phyloP scores from a whole-genome alignment of 2,113 vertebrate species.

The Monopterus albus region DNA sequence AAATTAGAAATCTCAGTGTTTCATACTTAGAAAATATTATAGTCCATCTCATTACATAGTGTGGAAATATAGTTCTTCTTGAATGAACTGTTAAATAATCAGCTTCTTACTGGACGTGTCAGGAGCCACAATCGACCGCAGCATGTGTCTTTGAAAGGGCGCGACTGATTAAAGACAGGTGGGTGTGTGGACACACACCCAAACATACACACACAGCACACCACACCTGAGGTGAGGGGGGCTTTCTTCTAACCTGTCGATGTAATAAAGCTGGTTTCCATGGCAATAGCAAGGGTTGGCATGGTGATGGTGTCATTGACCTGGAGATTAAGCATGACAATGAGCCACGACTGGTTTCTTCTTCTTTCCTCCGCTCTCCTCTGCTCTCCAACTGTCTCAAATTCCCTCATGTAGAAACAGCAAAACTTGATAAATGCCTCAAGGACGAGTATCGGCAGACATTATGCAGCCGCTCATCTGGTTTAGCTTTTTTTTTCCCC shows the following conservation, averaged over 20 bases:
- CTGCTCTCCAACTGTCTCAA: slow-evolving; percentile 38
- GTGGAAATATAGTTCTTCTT: no score
- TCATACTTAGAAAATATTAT: not conserved
- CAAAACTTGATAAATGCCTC: slow-evolving; percentile 55
- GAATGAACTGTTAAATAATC: not conserved
- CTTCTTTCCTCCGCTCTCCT: not conserved
- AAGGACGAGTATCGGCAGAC: slow-evolving; percentile 49
- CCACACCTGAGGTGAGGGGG: slow-evolving; percentile 59
- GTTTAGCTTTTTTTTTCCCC: slow-evolving; percentile 23
- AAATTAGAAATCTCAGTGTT: no score
- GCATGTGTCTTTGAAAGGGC: slow-evolving; percentile 39
- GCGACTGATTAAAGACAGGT: slow-evolving; percentile 48
- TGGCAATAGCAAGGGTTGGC: slow-evolving; percentile 74
- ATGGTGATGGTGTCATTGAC: slow-evolving; percentile 80
- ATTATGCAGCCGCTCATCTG: slow-evolving; percentile 1
- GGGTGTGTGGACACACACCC: slow-evolving; percentile 26
- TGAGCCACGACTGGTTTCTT: slow-evolving; percentile 54
- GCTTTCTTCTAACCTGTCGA: slow-evolving; percentile 56
- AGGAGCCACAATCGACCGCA: slow-evolving; percentile 25
- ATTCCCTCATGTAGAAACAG: slow-evolving; percentile 46
- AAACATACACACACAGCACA: slow-evolving; percentile 3
- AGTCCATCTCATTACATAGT: no score
- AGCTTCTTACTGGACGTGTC: slow-evolving; percentile 30
- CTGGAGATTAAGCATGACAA: slow-evolving; percentile 79
- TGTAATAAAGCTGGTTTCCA: slow-evolving; percentile 76